These are phyloP conservation scores for Neocloeon triangulifer DNA, from an alignment of 1,140 invertebrate species.

Conservation along the genomic window DNA sequence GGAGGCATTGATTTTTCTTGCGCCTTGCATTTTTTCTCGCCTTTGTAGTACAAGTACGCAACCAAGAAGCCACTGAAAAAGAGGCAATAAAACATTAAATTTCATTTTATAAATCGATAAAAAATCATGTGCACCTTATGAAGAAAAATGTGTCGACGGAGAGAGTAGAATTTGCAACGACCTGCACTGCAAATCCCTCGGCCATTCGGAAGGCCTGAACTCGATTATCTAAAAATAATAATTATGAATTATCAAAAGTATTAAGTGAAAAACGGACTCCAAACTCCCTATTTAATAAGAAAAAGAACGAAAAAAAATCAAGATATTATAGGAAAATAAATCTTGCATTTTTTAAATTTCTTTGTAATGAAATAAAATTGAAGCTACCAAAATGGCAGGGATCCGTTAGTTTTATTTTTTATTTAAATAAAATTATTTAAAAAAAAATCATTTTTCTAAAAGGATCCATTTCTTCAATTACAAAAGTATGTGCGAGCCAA, in stretches of 20 bases:
- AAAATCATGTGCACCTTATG: too few relatives aligned
- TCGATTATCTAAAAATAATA: slow-evolving; percentile 18
- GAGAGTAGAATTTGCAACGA: slow-evolving; percentile 18
- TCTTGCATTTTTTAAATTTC: too few relatives aligned
- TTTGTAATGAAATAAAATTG: too few relatives aligned
- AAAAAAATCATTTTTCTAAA: neutral
- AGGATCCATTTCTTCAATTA: too few relatives aligned
- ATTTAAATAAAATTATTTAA: neutral
- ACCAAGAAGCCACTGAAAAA: slow-evolving; percentile 21
- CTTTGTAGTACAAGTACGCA: slow-evolving; percentile 17
- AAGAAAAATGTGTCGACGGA: slow-evolving; percentile 26
- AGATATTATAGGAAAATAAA: too few relatives aligned
- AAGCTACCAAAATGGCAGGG: too few relatives aligned
- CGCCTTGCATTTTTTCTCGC: slow-evolving; percentile 10
- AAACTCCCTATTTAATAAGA: too few relatives aligned
- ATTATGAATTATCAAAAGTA: too few relatives aligned
- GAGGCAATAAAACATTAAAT: neutral
- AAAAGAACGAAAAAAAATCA: too few relatives aligned
- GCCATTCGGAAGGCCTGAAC: slow-evolving; percentile 12
- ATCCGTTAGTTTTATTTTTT: neutral
- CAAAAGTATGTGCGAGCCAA: too few relatives aligned
- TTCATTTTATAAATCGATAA: neutral
- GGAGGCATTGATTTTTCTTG: slow-evolving; percentile 11
- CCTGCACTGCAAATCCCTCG: slow-evolving; percentile 15
- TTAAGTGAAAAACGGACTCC: too few relatives aligned